These are phyloP conservation scores for Drosophila pseudotalamancana DNA, from an alignment of 2,888 invertebrate species.

Conservation along the genomic window DNA sequence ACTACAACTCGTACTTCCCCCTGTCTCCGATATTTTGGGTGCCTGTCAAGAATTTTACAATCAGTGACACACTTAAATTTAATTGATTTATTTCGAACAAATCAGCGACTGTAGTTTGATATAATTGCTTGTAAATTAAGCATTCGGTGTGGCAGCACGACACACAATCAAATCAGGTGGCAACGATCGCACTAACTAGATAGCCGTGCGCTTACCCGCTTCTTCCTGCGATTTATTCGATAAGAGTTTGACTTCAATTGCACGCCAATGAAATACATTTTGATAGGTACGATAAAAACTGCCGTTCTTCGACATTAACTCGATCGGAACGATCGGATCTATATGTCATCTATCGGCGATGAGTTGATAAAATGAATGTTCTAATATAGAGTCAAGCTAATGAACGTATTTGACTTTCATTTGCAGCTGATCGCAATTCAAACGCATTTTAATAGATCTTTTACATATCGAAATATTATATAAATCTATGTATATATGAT, in stretches of 20 bases:
- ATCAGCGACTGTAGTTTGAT: conserved; percentile 74
- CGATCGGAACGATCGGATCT: not conserved
- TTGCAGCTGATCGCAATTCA: not conserved
- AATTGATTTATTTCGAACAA: conserved; percentile 80
- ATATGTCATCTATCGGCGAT: not conserved
- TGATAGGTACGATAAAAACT: no score
- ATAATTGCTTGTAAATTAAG: conserved; percentile 80
- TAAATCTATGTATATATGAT: no score
- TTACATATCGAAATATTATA: no score
- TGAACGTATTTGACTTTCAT: not conserved
- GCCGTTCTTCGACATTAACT: no score
- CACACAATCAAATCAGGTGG: conserved; percentile 32
- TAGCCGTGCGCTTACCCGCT: not conserved
- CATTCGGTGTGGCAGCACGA: conserved; percentile 35
- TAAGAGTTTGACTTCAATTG: no score
- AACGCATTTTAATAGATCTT: no score
- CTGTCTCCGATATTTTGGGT: not conserved
- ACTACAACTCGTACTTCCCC: not conserved
- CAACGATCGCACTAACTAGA: conserved; percentile 24
- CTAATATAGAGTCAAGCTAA: no score
- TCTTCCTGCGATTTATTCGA: not conserved
- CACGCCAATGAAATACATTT: not conserved
- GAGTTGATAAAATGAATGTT: not conserved
- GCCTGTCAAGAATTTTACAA: conserved; percentile 34
- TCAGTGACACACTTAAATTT: conserved; percentile 75